phyloP scores from a whole-genome alignment of 2,113 vertebrate species.

The Smithornis capensis region DNA sequence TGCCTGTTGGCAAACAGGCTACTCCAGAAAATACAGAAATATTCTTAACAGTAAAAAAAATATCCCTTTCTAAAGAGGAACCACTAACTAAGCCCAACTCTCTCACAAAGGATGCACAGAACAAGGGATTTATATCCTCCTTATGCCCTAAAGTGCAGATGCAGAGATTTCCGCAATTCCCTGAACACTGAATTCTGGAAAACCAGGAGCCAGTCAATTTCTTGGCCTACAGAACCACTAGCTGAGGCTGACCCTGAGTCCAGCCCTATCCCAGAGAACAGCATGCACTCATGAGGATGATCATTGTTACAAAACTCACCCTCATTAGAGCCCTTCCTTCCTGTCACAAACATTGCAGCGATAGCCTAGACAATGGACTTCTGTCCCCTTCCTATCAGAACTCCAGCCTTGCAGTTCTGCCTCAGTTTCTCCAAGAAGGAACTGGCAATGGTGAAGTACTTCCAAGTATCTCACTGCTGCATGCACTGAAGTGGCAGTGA shows the following conservation, averaged over 20 bases:
- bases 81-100: background rate
- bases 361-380: accelerated
- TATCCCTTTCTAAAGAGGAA: background rate
- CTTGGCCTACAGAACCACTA: background rate
- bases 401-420: background rate
- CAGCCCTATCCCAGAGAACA: background rate
- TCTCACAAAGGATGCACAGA: background rate
- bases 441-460: background rate
- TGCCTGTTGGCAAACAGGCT: background rate
- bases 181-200: background rate
- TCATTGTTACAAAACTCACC: background rate
- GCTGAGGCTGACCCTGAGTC: background rate
- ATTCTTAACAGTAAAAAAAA: background rate
- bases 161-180: background rate
- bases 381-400: accelerated
- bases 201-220: background rate
- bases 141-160: accelerated
- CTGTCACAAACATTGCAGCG: background rate
- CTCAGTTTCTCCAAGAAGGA: background rate
- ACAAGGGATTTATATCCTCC: background rate
- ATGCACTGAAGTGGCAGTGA: background rate
- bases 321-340: background rate
- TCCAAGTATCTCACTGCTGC: background rate
- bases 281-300: accelerated
- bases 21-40: background rate